Evolutionary conservation across 2,113 vertebrate species (phyloP), one percentile per base, ranked within the genome.

Genomic region (Gasterosteus aculeatus): DNA sequence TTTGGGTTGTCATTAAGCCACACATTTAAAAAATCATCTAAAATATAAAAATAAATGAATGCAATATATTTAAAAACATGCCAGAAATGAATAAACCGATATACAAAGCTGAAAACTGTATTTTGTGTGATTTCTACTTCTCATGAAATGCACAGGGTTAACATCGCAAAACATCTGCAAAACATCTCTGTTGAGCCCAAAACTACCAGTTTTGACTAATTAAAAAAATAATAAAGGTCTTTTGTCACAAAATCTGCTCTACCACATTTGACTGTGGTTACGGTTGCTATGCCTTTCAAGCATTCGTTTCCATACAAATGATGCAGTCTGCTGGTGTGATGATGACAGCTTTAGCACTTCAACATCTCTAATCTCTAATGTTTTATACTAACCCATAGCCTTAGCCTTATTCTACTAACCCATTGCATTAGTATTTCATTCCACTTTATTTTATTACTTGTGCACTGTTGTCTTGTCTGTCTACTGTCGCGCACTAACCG

Each of bases 41-140:
- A 86, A 85, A 70, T 77, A 69, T 71, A 60, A 59, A 56, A 73
- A 82, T 68, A 81, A 70, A 64, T 80, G 56, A 73, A 72, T 80
- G 57, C 56, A 86, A 81, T 77, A 59, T 57, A 80, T 81, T 81
- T 64, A 67, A 80, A 69, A 75, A 73, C 9, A 69, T 69, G 35
- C 38, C 39, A 74, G 53, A 77, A 73, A 76, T 69, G 18, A 87
- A 88, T 90, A 88, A 90, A 89, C 26, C 47, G 59, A 58, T 80
- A 22, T 59, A 69, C 22, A 63, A 35, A 58, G 39, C 18, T 75
- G n/a, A 62, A 54, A 26, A 6, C 1, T 64, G 31, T 71, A 46
- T 16, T 60, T 29, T 58, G 14, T 58, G 22, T 56, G 1, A 6
- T 54, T 65, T 58, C 15, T 58, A 12, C 58, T 70, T 49, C 14